Percentiles rank a stretch among this genome's conserved stretches.
Evolutionary conservation across 2,888 invertebrate species (phyloP).

Genomic region (Gastracanthus pulcherrimus): DNA sequence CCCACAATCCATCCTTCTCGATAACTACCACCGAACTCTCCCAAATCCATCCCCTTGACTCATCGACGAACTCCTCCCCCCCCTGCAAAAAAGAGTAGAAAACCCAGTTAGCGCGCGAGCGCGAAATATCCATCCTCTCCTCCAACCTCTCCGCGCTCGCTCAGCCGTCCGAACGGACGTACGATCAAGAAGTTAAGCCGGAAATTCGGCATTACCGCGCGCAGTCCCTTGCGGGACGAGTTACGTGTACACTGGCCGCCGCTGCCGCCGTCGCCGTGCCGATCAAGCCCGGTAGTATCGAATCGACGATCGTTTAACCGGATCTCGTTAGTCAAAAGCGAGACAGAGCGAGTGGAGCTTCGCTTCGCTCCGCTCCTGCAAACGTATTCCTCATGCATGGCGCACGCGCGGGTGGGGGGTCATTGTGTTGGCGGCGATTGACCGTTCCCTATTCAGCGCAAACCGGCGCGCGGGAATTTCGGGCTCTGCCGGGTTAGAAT

Average conservation of each 20-base stretch:
- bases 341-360: slow-evolving; percentile 29
- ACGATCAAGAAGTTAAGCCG: slow-evolving; percentile 44
- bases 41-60: too few species aligned
- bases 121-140: not conserved
- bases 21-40: too few species aligned
- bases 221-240: not conserved
- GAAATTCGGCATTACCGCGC: slow-evolving; percentile 49
- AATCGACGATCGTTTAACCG: slow-evolving; percentile 64
- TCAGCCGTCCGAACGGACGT: too few species aligned
- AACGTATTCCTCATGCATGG: slow-evolving; percentile 50
- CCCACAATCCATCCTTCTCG: too few species aligned
- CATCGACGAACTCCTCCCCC: not conserved
- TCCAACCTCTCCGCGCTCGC: not conserved
- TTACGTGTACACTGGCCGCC: too few species aligned
- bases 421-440: slow-evolving; percentile 71
- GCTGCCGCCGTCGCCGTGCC: too few species aligned
- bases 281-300: slow-evolving; percentile 30
- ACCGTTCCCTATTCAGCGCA: slow-evolving; percentile 73
- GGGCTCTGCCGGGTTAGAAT: slow-evolving; percentile 74
- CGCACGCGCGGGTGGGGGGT: too few species aligned
- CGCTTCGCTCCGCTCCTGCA: slow-evolving; percentile 51
- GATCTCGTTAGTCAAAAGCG: slow-evolving; percentile 69
- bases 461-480: slow-evolving; percentile 76
- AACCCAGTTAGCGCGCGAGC: not conserved
- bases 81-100: not conserved